Evolutionary conservation across 2,113 vertebrate species (phyloP).

Genomic region (Malaclemys terrapin): DNA sequence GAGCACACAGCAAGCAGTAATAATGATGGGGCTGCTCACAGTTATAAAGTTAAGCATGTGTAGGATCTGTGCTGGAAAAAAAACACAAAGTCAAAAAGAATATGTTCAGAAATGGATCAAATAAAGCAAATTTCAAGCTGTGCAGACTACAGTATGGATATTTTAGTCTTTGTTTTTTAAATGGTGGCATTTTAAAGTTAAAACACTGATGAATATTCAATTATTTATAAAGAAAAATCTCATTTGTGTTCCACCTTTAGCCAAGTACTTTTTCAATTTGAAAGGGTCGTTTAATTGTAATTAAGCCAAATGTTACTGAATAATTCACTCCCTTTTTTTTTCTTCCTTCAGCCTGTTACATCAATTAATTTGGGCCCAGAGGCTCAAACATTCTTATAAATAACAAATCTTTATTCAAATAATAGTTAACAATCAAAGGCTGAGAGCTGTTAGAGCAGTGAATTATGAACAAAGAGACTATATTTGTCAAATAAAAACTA

Average conservation of each 20-base stretch:
- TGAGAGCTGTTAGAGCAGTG: not conserved
- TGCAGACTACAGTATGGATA: not conserved
- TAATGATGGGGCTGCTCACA: not conserved
- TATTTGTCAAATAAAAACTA: slow-evolving; percentile 35
- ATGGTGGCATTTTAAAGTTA: not conserved
- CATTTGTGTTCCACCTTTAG: slow-evolving; percentile 40
- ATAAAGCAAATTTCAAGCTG: not conserved
- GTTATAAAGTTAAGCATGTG: not conserved
- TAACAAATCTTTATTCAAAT: slow-evolving; percentile 43
- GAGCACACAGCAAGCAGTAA: too few relatives aligned
- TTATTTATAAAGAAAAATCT: slow-evolving; percentile 39
- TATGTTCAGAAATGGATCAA: not conserved
- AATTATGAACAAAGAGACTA: slow-evolving; percentile 34
- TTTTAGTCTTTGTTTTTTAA: not conserved
- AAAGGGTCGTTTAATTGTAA: slow-evolving; percentile 28
- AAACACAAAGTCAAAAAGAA: not conserved
- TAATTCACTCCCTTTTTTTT: slow-evolving; percentile 51
- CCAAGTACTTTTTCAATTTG: slow-evolving; percentile 9
- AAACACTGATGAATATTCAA: not conserved
- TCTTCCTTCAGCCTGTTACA: not conserved
- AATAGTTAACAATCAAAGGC: slow-evolving; percentile 24
- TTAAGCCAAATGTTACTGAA: slow-evolving; percentile 46
- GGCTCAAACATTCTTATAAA: slow-evolving; percentile 31
- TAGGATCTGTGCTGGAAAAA: not conserved
- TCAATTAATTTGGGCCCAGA: slow-evolving; percentile 29